Evolutionary conservation across 2,888 invertebrate genomes (phyloP).

Genomic region (Taphrorychus bicolor): DNA sequence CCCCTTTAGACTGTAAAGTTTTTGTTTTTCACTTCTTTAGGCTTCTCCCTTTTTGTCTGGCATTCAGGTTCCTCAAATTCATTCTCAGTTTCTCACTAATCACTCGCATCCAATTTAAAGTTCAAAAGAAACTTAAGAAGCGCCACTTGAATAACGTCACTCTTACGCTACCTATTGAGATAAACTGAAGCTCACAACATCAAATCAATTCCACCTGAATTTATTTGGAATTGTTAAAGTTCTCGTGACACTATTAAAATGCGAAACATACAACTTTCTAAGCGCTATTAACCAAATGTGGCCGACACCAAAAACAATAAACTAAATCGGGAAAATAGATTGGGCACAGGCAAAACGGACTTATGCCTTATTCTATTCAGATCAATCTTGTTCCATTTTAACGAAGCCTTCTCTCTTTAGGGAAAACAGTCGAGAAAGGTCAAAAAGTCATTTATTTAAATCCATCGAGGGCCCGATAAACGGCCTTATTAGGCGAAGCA

Average conservation of each 20-base stretch:
- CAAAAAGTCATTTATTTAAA: slow-evolving; percentile 42
- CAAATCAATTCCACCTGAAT: too few species aligned
- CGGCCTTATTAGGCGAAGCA: slow-evolving; percentile 40
- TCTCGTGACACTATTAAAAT: background rate
- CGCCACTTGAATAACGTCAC: too few species aligned
- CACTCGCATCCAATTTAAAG: too few species aligned
- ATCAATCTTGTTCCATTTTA: slow-evolving; percentile 34
- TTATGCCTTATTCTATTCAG: slow-evolving; percentile 18
- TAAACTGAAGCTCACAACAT: too few species aligned
- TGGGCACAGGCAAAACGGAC: slow-evolving; percentile 15
- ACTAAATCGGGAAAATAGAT: slow-evolving; percentile 6
- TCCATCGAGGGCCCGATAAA: slow-evolving; percentile 37
- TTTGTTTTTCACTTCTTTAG: too few species aligned
- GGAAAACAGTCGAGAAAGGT: slow-evolving; percentile 32
- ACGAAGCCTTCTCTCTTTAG: slow-evolving; percentile 31
- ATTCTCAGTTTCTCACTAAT: too few species aligned
- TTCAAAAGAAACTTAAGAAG: too few species aligned
- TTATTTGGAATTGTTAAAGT: too few species aligned
- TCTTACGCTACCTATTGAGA: too few species aligned
- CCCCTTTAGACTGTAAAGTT: too few species aligned
- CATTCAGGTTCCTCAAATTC: too few species aligned
- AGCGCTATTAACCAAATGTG: background rate
- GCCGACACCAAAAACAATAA: background rate
- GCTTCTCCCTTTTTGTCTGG: too few species aligned
- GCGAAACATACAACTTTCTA: background rate